Conservation (phyloP, 2,888 invertebrate species). For the Volucella bombylans region DNA sequence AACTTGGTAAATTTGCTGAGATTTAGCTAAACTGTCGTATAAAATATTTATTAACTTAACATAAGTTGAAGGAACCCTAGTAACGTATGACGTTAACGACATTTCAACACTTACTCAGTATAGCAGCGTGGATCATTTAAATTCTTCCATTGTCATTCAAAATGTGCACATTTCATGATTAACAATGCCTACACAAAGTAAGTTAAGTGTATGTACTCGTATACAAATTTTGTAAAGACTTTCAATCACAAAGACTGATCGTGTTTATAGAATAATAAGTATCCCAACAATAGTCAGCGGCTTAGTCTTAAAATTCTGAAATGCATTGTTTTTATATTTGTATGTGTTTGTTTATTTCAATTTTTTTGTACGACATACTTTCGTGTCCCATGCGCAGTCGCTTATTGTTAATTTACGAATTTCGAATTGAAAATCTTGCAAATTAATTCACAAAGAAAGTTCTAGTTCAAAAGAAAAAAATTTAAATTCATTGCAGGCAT, state of each 20-base stretch:
- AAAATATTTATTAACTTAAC: neutral
- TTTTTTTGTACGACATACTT: neutral
- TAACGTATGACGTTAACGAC: neutral
- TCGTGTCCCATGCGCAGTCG: neutral
- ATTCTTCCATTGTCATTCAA: constrained; percentile 33
- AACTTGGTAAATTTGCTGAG: no score
- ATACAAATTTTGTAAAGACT: constrained; percentile 47
- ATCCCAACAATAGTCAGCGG: constrained; percentile 1
- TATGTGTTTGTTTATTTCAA: constrained; percentile 7
- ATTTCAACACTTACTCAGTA: neutral
- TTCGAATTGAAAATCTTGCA: no score
- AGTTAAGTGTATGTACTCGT: constrained; percentile 23
- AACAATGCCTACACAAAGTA: constrained; percentile 24
- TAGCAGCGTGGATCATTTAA: constrained; percentile 5
- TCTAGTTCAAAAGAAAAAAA: no score
- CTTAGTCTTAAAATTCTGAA: constrained; percentile 36
- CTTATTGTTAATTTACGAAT: no score
- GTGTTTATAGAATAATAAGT: constrained; percentile 44
- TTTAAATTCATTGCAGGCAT: no score
- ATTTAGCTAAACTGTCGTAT: no score
- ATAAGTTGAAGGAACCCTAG: constrained; percentile 38
- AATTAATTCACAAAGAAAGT: no score
- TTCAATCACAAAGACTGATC: constrained; percentile 54
- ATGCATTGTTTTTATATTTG: constrained; percentile 1
- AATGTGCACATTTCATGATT: constrained; percentile 42